Percentiles rank a stretch among this genome's conserved stretches.
phyloP scores from a whole-genome alignment of 2,797 vertebrate genomes.

The Ambastaia sidthimunki region DNA sequence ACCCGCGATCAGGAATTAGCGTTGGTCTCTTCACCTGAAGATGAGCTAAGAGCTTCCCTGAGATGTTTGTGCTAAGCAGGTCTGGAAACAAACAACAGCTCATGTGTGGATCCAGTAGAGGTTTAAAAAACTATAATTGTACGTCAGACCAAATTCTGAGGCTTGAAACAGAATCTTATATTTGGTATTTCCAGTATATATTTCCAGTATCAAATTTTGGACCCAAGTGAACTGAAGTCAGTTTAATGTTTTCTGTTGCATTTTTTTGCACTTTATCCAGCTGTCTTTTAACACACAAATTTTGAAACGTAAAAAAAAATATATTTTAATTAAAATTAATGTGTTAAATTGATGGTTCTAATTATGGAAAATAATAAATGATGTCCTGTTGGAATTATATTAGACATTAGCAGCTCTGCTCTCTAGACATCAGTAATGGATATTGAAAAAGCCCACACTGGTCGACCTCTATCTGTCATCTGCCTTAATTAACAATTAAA shows the following conservation, averaged over 20 bases:
- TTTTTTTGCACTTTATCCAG: too few relatives aligned
- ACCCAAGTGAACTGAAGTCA: too few relatives aligned
- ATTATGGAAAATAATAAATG: neutral
- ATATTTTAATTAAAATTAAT: neutral
- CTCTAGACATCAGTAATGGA: neutral
- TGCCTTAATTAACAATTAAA: constrained; percentile 13
- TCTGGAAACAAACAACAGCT: constrained; percentile 10
- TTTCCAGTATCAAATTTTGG: too few relatives aligned
- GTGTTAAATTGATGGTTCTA: neutral
- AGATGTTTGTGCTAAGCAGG: constrained; percentile 34
- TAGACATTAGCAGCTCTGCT: neutral
- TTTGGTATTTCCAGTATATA: too few relatives aligned
- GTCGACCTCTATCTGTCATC: neutral
- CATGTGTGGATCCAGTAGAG: constrained; percentile 17
- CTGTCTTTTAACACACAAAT: too few relatives aligned
- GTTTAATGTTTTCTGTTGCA: too few relatives aligned
- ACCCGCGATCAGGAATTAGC: constrained; percentile 52
- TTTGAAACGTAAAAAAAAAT: too few relatives aligned
- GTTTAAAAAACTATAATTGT: neutral
- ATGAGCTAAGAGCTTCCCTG: constrained; percentile 18
- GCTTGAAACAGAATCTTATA: neutral
- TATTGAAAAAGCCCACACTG: neutral
- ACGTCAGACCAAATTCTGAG: neutral
- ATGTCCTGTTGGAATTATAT: neutral
- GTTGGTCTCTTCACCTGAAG: constrained; percentile 12